phyloP scores from a whole-genome alignment of 2,888 invertebrate genomes.

The Rhodophaea formosa region DNA sequence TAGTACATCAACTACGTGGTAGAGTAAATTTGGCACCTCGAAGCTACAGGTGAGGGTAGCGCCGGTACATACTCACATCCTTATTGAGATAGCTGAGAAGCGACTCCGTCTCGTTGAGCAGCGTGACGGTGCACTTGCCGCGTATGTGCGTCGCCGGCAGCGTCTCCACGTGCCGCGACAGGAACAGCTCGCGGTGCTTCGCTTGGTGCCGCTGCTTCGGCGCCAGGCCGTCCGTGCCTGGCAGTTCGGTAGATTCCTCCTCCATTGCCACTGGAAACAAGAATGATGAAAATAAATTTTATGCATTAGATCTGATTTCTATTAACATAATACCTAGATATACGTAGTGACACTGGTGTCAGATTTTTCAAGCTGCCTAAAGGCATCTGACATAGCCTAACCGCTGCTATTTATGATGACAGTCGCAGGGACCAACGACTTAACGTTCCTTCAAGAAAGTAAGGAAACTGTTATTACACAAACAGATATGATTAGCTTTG shows the following conservation, averaged over 20 bases:
- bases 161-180: slow-evolving; percentile 98
- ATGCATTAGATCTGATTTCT: too few relatives aligned
- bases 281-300: not conserved
- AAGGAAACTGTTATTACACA: too few relatives aligned
- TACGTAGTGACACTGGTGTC: too few relatives aligned
- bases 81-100: slow-evolving; percentile 97
- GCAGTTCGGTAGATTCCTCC: slow-evolving; percentile 82
- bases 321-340: too few relatives aligned
- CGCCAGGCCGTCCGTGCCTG: slow-evolving; percentile 84
- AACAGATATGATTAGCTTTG: too few relatives aligned
- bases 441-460: too few relatives aligned
- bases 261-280: slow-evolving; percentile 84
- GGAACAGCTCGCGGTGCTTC: slow-evolving; percentile 98
- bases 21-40: not conserved
- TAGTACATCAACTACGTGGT: too few relatives aligned
- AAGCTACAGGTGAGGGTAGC: not conserved
- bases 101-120: slow-evolving; percentile 99
- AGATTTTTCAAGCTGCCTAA: too few relatives aligned
- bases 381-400: too few relatives aligned
- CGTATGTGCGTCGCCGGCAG: slow-evolving; percentile 99
- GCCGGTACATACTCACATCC: slow-evolving; percentile 88
- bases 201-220: slow-evolving; percentile 96
- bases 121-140: slow-evolving; percentile 99
- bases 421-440: too few relatives aligned
- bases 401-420: too few relatives aligned